Evolutionary conservation across 2,888 invertebrate species (phyloP), one percentile per base, ranked within the genome.

Genomic region (Tethea ocularis): DNA sequence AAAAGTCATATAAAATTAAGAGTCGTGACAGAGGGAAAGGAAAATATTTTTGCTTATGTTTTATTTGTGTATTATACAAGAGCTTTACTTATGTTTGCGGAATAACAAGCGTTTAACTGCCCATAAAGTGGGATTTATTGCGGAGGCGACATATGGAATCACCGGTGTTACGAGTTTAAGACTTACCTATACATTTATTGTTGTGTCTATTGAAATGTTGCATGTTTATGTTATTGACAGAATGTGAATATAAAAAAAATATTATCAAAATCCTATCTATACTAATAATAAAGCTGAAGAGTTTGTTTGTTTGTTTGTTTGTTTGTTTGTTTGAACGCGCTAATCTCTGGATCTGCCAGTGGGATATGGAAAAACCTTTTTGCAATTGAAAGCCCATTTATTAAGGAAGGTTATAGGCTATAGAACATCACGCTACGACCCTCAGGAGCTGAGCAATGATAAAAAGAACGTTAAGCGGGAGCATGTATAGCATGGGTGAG

Each of bases 61-160:
- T 80, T 80, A 80, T 83, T 78, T 77, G 74, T 77, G 70, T 76
- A 77, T 81, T 78, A 76, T 71, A 67, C 67, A 65, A 74, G 75
- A 74, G 74, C 74, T 75, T 79, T 82, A 80, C 78, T 80, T 84
- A 82, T 83, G 82, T 84, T 80, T 81, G 78, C 71, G 78, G 80
- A 80, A 82, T 84, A 86, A 87, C 87, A 87, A 82, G 77, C 87
- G 78, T 86, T 88, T 88, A 88, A 88, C 86, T 85, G 86, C 82
- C 86, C 85, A 85, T 89, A 87, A 88, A 88, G 74, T 67, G 64
- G 77, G 77, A 89, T 89, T 89, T 89, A 89, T 85, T 71, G 75
- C 75, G 61, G 67, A 68, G 72, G 69, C 76, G 78, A 83, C 82
- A 82, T 83, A 78, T 83, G 83, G 79, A 83, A 84, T 82, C 83